Evolutionary conservation across 1,140 invertebrate species (phyloP).

Genomic region (Maconellicoccus hirsutus): DNA sequence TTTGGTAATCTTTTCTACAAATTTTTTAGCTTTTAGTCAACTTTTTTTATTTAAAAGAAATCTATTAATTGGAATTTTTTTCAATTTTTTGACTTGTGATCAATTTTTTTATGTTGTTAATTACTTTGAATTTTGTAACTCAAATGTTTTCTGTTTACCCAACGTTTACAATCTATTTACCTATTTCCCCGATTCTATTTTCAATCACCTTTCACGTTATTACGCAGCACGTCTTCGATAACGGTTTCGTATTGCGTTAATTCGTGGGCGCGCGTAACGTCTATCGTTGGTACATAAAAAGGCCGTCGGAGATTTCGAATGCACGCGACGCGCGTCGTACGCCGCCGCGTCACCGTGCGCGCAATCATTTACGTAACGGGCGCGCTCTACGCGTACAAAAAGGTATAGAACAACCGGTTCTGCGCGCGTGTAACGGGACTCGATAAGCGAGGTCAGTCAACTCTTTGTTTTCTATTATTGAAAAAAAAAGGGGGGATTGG

Average conservation of each 20-base stretch:
- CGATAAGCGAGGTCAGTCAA: conserved; percentile 15
- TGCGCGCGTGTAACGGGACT: conserved; percentile 6
- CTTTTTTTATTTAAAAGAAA: no score
- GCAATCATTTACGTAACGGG: conserved; percentile 14
- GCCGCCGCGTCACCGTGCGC: no score
- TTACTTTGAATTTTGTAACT: no score
- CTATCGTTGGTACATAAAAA: background rate
- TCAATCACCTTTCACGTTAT: background rate
- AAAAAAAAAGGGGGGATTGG: no score
- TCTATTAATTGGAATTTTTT: no score
- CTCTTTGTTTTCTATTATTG: conserved; percentile 6
- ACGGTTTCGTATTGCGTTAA: conserved; percentile 17
- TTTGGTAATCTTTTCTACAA: no score
- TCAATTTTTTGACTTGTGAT: no score
- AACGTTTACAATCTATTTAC: no score
- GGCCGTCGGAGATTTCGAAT: background rate
- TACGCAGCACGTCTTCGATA: background rate
- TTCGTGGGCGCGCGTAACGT: background rate
- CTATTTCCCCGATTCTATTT: background rate
- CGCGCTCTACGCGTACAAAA: background rate
- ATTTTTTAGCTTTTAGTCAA: no score
- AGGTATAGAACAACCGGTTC: conserved; percentile 6
- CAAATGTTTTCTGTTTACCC: no score
- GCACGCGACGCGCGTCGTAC: background rate
- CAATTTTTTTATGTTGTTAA: no score